Evolutionary conservation across 2,113 vertebrate species (phyloP), one percentile per base, ranked within the genome.

Genomic region (Varanus salvator): DNA sequence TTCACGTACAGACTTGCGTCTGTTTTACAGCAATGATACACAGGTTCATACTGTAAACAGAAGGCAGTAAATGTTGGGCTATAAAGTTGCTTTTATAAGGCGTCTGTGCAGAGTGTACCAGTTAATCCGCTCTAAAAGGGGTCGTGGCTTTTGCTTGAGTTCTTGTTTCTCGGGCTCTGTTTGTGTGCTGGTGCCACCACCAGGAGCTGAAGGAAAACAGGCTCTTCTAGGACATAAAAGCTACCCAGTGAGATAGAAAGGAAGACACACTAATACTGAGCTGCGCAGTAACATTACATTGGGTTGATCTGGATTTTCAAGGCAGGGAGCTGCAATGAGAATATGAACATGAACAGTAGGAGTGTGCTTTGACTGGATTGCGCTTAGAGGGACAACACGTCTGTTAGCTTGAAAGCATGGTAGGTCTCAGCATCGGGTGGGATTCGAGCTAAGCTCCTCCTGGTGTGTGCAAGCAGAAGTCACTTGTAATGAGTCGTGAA

Each of bases 161-260:
- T 86, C 82, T 1, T 86, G 86, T 89, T 87, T 91, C 19, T 87
- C 88, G 81, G 14, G 27, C 89, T 92, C 90, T 87, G 66, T 29
- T 85, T 25, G 87, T 89, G 81, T 68, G 57, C 69, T 94, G 91
- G 92, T 95, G 94, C 93, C 95, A 90, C 90, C 95, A 92, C 17
- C 91, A 95, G 94, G 93, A 71, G 89, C n/a, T 89, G 19, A 89
- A 91, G 78, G 92, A 94, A 64, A 93, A 94, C 14, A 78, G 82
- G 84, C 81, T 77, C 21, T 89, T 83, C 23, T 19, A 76, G 38
- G 80, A 76, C 17, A 89, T n/a, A 34, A 76, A 86, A 44, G 31
- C 50, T 77, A 93, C 89, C 5, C 17, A 93, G 83, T 69, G 4
- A 12, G 52, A 54, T 60, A 93, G 87, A 91, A 92, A 83, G 75